Base-by-base conservation (phyloP, 64 coral and sea anemone species). In the Hydrozoanthus tunicans region DNA sequence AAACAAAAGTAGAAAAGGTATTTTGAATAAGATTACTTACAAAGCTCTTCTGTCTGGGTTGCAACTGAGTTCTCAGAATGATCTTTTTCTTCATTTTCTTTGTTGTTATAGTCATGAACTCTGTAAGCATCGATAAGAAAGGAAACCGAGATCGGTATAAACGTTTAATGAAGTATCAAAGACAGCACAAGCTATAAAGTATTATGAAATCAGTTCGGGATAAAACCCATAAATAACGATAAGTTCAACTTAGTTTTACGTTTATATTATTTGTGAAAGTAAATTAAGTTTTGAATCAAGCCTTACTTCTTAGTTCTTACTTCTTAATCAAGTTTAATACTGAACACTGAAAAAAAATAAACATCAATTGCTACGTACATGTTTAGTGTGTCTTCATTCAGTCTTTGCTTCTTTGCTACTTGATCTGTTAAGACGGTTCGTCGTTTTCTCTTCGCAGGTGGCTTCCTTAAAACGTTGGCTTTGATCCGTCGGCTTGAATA, bases 401-500 rank as follows among this genome's bases (percentile, higher is more conserved):
- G 65, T 68, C 65, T 68, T 68, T 68, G 2, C 65, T 68, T 68
- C 65, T 68, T 68, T 68, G 65, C 65, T 68, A 68, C 5, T 68
- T 90, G 71, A 88, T 88, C 70, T 10, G 51, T 69, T 55, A 52
- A 70, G 64, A 88, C 51, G 70, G 66, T 88, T 88, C 72, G 62
- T 70, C 66, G 66, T 70, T 64, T 25, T 88, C 90, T 91, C 72
- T 64, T 91, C 55, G 53, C 57, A 56, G 79, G 78, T 17, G 65
- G 90, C 58, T 82, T 91, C 71, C 78, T 80, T 82, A 78, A 57
- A 72, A 23, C 78, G 53, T 58, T 43, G 32, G 32, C 32, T 43
- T 53, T 78, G 90, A 10, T 65, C 90, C 6, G 63, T 91, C 90
- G 65, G 90, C 90, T 56, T 79, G 79, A 83, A 91, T 73, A 7